Evolutionary conservation across 2,797 vertebrate species (phyloP).

Genomic region (Premnoplex brunnescens): DNA sequence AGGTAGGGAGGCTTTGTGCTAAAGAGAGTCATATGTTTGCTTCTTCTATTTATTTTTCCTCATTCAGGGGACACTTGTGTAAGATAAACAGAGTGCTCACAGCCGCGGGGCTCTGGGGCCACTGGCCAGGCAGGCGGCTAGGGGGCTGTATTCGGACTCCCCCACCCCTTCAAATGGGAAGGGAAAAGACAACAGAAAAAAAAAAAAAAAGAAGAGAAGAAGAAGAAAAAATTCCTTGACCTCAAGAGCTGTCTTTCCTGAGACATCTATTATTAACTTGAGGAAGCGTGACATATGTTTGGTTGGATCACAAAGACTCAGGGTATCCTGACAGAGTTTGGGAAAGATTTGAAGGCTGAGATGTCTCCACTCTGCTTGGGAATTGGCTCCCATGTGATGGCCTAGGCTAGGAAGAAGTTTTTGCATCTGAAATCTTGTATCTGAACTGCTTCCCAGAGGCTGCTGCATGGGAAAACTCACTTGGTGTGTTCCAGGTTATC

Average conservation of each 20-base stretch:
- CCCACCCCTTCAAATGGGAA: background rate
- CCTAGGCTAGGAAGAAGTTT: background rate
- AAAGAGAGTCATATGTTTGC: conserved; percentile 89
- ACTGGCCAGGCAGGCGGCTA: rapidly evolving
- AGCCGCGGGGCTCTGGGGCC: conserved; percentile 66
- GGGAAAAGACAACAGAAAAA: background rate
- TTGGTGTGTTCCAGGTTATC: background rate
- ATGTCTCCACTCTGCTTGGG: background rate
- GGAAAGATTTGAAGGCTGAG: background rate
- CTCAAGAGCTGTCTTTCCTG: conserved; percentile 24
- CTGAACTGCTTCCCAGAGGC: background rate
- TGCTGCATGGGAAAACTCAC: background rate
- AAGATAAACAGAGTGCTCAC: conserved; percentile 84
- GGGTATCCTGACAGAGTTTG: background rate
- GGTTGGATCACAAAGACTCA: background rate
- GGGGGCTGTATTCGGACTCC: rapidly evolving
- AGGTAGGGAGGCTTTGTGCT: conserved; percentile 81
- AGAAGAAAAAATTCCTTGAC: background rate
- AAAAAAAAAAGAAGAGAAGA: background rate
- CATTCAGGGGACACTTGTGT: conserved; percentile 88
- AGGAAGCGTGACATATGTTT: conserved; percentile 40
- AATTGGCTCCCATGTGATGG: background rate
- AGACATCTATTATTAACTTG: conserved; percentile 38
- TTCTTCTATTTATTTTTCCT: conserved; percentile 92
- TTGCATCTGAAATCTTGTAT: background rate